phyloP scores from a whole-genome alignment of 2,113 vertebrate species.

The Zapornia atra region DNA sequence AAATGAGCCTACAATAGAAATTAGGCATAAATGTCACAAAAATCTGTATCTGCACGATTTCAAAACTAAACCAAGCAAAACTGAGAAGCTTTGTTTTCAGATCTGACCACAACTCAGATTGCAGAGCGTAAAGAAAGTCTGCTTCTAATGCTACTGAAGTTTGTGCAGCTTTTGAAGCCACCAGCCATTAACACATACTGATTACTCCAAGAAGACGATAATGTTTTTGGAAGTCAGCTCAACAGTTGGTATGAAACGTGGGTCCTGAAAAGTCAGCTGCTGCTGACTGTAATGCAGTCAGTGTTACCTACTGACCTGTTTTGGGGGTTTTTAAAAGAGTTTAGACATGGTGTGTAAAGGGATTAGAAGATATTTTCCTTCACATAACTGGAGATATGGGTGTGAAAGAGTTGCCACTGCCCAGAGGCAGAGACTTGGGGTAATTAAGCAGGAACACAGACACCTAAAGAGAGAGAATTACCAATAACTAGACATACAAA shows the following conservation, averaged over 20 bases:
- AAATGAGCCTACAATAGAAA: background rate
- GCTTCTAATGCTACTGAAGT: background rate
- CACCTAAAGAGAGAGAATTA: slow-evolving; percentile 16
- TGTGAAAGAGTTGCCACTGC: background rate
- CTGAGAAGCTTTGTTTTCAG: background rate
- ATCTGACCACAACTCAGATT: background rate
- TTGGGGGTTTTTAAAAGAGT: background rate
- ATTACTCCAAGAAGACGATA: background rate
- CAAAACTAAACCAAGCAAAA: background rate
- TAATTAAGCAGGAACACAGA: slow-evolving; percentile 37
- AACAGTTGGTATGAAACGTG: background rate
- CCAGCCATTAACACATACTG: background rate
- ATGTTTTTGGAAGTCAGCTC: background rate
- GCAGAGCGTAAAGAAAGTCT: background rate
- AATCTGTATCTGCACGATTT: background rate
- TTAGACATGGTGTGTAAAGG: background rate
- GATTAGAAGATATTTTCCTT: background rate
- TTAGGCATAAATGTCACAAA: background rate
- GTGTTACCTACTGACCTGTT: background rate
- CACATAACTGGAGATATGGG: background rate
- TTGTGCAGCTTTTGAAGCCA: background rate
- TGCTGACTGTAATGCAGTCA: background rate
- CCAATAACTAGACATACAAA: background rate
- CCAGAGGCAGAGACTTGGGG: slow-evolving; percentile 14
- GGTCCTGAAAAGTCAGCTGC: background rate